phyloP scores from a whole-genome alignment of 1,140 invertebrate genomes.

The Bombus cullumanus region DNA sequence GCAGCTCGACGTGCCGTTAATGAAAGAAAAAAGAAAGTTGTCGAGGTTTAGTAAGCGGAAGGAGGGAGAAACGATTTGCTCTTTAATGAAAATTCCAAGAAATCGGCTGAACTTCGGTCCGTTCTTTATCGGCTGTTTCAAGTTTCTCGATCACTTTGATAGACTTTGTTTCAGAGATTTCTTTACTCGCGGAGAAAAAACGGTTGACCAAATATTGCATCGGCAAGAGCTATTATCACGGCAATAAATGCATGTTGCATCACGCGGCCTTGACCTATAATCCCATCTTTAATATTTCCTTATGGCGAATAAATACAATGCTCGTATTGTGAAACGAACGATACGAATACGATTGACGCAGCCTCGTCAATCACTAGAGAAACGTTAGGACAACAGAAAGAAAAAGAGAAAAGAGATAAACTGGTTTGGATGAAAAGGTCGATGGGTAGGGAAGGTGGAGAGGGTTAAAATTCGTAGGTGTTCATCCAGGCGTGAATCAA shows the following conservation, averaged over 20 bases:
- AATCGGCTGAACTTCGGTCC: conserved; percentile 54
- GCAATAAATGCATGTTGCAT: background rate
- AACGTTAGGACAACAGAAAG: background rate
- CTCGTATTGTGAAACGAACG: background rate
- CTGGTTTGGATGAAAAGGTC: conserved; percentile 12
- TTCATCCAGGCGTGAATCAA: conserved; percentile 43
- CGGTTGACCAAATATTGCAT: background rate
- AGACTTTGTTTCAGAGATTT: conserved; percentile 48
- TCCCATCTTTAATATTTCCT: too few relatives aligned
- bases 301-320: background rate
- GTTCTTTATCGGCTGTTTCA: conserved; percentile 50
- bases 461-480: conserved; percentile 23
- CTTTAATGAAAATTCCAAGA: conserved; percentile 62
- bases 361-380: background rate
- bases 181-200: background rate
- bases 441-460: conserved; percentile 2
- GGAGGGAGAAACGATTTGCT: conserved; percentile 47
- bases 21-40: conserved; percentile 43
- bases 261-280: background rate
- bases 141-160: conserved; percentile 30
- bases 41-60: conserved; percentile 29
- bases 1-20: conserved; percentile 58
- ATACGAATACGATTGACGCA: background rate
- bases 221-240: background rate
- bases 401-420: background rate